These are phyloP conservation scores for Siniperca scherzeri DNA, from an alignment of 2,797 vertebrate genomes.

Conservation along the genomic window DNA sequence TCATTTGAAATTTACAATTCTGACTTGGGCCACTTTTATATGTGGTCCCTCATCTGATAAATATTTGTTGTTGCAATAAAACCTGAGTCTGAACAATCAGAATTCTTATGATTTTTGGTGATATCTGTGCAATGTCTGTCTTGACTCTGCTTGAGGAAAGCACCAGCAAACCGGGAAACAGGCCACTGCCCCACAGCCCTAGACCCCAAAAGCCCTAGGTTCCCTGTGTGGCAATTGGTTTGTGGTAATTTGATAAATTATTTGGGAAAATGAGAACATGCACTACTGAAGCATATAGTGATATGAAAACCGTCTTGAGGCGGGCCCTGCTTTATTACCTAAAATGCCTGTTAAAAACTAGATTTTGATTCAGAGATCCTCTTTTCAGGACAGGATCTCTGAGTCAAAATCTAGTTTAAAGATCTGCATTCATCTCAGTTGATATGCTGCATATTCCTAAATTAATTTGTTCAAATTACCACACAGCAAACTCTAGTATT, in stretches of 20 bases:
- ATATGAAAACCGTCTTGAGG: not conserved
- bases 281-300: not conserved
- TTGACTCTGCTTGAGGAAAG: not conserved
- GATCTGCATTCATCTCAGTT: not conserved
- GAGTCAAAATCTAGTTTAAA: not conserved
- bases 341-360: not conserved
- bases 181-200: too few species aligned
- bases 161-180: not conserved
- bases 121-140: not conserved
- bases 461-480: not conserved
- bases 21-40: not conserved
- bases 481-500: not conserved
- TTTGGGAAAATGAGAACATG: not conserved
- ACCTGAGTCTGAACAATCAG: not conserved
- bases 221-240: not conserved
- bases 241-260: not conserved
- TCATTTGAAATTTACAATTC: slow-evolving; percentile 11
- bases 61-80: slow-evolving; percentile 8
- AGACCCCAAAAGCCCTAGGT: not conserved
- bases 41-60: not conserved
- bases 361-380: too few species aligned
- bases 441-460: not conserved
- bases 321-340: not conserved
- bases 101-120: not conserved
- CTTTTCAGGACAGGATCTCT: too few species aligned